Conservation (phyloP, 1,140 invertebrate species). For the Lutraria rhynchaena region DNA sequence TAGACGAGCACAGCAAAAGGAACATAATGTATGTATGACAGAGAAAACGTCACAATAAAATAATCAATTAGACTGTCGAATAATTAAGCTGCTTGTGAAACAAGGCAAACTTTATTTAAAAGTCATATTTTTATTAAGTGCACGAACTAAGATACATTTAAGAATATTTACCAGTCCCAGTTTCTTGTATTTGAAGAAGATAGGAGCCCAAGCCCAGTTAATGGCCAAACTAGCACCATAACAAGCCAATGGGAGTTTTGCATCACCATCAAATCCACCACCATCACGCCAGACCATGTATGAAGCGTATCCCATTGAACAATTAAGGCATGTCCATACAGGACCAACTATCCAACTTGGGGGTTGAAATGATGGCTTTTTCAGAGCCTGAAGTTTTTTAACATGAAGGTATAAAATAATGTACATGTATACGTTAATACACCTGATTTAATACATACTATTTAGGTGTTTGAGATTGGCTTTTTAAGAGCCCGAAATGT, state of each 20-base stretch:
- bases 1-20: no score
- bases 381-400: constrained; percentile 86
- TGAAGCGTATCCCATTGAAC: constrained; percentile 92
- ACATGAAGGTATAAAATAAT: constrained; percentile 39
- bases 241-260: constrained; percentile 86
- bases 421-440: not conserved
- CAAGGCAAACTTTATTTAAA: no score
- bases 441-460: no score
- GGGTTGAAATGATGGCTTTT: constrained; percentile 90
- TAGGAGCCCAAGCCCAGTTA: constrained; percentile 94
- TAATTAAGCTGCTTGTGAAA: no score
- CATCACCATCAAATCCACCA: constrained; percentile 89
- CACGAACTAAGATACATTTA: no score
- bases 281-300: constrained; percentile 91
- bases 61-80: no score
- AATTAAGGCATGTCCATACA: constrained; percentile 91
- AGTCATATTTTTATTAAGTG: no score
- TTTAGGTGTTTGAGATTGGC: no score
- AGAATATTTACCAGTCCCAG: constrained; percentile 87
- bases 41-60: no score
- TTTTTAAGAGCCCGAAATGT: no score
- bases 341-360: constrained; percentile 92
- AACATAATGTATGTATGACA: no score
- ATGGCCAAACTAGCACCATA: constrained; percentile 90
- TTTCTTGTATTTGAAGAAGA: constrained; percentile 90